Evolutionary conservation across 2,888 invertebrate genomes (phyloP).

Genomic region (Philopedon plagiatum): DNA sequence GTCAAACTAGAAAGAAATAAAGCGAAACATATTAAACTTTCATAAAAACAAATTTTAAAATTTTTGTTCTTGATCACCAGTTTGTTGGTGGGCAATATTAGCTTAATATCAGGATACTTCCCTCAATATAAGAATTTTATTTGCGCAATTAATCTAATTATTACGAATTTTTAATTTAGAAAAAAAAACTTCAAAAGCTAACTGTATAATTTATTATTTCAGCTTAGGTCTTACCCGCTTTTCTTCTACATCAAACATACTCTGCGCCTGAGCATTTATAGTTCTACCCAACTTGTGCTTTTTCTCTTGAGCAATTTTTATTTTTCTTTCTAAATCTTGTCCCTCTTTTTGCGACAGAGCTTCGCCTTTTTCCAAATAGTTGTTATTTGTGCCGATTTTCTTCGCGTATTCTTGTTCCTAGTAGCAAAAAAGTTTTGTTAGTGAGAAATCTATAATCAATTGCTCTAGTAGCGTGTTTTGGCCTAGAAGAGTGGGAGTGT

Average conservation of each 20-base stretch:
- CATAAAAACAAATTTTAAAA: too few species aligned
- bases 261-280: constrained; percentile 89
- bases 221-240: constrained; percentile 74
- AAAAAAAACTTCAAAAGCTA: too few species aligned
- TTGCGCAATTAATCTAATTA: too few species aligned
- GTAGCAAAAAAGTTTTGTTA: constrained; percentile 35
- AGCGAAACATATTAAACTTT: neutral
- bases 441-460: too few species aligned
- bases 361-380: constrained; percentile 60
- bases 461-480: too few species aligned
- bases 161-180: neutral
- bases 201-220: neutral
- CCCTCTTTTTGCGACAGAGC: constrained; percentile 60
- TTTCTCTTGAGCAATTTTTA: constrained; percentile 73
- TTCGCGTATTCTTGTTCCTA: constrained; percentile 61
- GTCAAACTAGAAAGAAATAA: constrained; percentile 70
- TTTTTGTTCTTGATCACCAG: too few species aligned
- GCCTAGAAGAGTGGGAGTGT: too few species aligned
- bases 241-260: constrained; percentile 88
- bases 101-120: too few species aligned
- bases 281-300: constrained; percentile 78
- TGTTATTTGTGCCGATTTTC: constrained; percentile 58
- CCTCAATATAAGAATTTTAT: too few species aligned
- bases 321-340: constrained; percentile 71
- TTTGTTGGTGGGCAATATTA: too few species aligned